These are phyloP conservation scores for Zaprionus gabonicus DNA, from an alignment of 1,140 invertebrate genomes.

Conservation along the genomic window DNA sequence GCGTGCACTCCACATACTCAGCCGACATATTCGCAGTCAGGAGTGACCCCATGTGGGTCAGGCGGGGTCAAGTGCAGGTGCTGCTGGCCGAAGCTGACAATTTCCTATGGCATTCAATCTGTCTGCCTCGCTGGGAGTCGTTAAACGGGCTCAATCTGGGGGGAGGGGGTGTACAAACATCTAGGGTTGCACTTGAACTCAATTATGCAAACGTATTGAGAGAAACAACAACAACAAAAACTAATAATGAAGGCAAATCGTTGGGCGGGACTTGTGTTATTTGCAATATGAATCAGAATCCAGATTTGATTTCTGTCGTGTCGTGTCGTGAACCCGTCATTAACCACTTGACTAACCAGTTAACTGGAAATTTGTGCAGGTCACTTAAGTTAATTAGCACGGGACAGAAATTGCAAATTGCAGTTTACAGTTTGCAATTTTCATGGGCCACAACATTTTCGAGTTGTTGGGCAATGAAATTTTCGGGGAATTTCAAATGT, in stretches of 20 bases:
- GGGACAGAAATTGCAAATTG: background rate
- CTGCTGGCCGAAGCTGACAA: background rate
- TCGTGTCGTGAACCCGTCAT: background rate
- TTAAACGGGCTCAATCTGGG: background rate
- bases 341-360: conserved; percentile 4
- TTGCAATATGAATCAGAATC: background rate
- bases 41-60: no score
- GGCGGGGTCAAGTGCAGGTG: background rate
- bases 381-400: background rate
- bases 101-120: background rate
- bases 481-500: no score
- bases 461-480: no score
- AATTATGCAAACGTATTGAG: background rate
- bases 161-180: background rate
- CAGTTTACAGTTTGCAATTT: conserved; percentile 5
- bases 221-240: background rate
- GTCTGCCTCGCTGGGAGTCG: background rate
- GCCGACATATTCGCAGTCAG: no score
- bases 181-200: background rate
- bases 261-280: background rate
- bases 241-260: background rate
- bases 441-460: no score
- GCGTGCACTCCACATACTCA: background rate
- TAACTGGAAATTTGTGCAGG: background rate
- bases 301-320: background rate